These are phyloP conservation scores for Ameiurus melas DNA, from an alignment of 2,113 vertebrate species.

Conservation along the genomic window DNA sequence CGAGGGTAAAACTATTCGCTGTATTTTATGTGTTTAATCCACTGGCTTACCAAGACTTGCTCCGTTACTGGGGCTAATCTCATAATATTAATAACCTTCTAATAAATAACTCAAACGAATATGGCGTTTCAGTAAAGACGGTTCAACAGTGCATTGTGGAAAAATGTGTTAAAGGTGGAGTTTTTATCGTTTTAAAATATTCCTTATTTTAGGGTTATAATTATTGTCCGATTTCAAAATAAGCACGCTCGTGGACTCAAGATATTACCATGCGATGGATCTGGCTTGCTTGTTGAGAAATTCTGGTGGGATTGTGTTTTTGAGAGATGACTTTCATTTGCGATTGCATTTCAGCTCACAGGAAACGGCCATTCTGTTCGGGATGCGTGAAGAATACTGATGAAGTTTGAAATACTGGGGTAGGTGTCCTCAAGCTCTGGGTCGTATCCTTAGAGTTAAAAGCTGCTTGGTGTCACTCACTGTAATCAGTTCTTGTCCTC, in stretches of 20 bases:
- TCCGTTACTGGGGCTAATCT: background rate
- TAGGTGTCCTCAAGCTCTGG: background rate
- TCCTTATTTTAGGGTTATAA: background rate
- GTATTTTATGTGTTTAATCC: background rate
- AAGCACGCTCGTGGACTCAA: background rate
- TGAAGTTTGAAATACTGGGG: constrained; percentile 2
- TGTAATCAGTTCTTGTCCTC: constrained; percentile 23
- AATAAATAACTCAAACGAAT: background rate
- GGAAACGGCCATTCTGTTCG: background rate
- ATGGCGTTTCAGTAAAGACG: background rate
- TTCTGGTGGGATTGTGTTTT: background rate
- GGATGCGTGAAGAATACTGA: constrained; percentile 23
- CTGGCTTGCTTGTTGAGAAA: background rate
- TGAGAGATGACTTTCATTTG: background rate
- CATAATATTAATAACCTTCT: background rate
- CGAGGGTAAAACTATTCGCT: background rate
- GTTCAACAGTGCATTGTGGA: background rate
- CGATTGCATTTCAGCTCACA: background rate
- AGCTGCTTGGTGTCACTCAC: constrained; percentile 11
- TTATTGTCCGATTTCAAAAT: background rate
- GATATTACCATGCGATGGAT: background rate
- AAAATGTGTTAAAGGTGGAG: background rate
- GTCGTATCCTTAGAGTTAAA: constrained; percentile 17
- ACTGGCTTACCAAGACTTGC: constrained; percentile 10
- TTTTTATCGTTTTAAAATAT: background rate